Percentiles rank a stretch among this genome's conserved stretches.
Evolutionary conservation across 1,140 invertebrate species (phyloP).

Genomic region (Cyrtorhinus lividipennis): DNA sequence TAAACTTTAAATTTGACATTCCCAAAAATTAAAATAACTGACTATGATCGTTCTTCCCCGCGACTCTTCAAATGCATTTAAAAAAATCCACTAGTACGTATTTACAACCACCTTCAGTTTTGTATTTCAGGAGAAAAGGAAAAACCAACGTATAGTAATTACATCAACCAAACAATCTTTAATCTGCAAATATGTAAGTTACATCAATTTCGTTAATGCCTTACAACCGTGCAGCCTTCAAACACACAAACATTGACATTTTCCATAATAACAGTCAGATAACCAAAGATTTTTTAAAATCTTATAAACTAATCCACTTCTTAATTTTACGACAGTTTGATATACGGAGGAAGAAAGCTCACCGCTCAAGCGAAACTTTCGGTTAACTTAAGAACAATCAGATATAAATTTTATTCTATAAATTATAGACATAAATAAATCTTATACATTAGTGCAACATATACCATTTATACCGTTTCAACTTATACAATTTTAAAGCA

Average conservation of each 20-base stretch:
- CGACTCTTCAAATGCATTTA: too few relatives aligned
- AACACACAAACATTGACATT: slow-evolving; percentile 21
- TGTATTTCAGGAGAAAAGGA: too few relatives aligned
- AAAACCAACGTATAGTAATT: too few relatives aligned
- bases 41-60: too few relatives aligned
- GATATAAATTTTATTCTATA: slow-evolving; percentile 17
- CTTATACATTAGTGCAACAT: slow-evolving; percentile 8
- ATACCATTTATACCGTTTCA: slow-evolving; percentile 7
- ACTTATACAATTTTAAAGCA: slow-evolving; percentile 16
- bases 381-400: slow-evolving; percentile 13
- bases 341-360: slow-evolving; percentile 17
- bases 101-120: too few relatives aligned
- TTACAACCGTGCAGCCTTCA: slow-evolving; percentile 16
- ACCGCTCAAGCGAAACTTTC: slow-evolving; percentile 2
- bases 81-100: too few relatives aligned
- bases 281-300: slow-evolving; percentile 19
- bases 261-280: slow-evolving; percentile 20
- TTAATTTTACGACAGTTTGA: slow-evolving; percentile 19
- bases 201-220: slow-evolving; percentile 17
- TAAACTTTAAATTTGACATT: too few relatives aligned
- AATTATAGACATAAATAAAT: slow-evolving; percentile 12
- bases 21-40: too few relatives aligned
- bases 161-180: slow-evolving; percentile 23
- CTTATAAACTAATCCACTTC: slow-evolving; percentile 20
- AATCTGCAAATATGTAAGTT: slow-evolving; percentile 18